These are phyloP conservation scores for Mesoclemmys tuberculata DNA, from an alignment of 2,113 vertebrate species.

Conservation along the genomic window DNA sequence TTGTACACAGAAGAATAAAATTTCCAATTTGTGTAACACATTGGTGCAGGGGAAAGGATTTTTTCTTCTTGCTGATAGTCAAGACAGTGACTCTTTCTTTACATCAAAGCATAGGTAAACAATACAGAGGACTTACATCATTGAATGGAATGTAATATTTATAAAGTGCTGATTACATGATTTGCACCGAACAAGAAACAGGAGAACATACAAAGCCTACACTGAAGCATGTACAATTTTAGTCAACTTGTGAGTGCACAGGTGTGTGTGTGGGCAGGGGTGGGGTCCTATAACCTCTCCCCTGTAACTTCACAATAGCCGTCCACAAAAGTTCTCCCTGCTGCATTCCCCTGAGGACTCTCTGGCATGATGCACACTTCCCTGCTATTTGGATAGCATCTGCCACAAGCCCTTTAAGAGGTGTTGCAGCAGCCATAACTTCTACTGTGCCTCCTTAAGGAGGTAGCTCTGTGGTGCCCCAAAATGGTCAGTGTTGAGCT, in stretches of 20 bases:
- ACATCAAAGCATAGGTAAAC: neutral
- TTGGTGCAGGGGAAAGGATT: neutral
- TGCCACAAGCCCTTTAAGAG: neutral
- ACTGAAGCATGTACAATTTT: neutral
- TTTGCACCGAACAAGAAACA: neutral
- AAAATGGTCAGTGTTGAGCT: neutral
- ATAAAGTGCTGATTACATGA: neutral
- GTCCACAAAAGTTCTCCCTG: neutral
- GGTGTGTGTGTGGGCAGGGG: accelerated
- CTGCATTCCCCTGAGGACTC: neutral
- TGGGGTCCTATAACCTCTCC: neutral
- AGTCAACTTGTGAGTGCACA: neutral
- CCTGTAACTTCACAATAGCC: neutral
- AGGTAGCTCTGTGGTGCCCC: neutral
- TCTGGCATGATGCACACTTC: neutral
- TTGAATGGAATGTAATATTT: neutral
- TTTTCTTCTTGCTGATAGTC: neutral
- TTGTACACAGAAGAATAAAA: neutral
- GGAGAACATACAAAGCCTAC: neutral
- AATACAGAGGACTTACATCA: neutral
- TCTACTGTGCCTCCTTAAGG: neutral
- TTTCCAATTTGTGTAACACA: neutral
- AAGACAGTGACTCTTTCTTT: neutral
- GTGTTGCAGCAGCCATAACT: neutral
- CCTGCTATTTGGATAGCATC: neutral